These are phyloP conservation scores for Trypoxylus dichotomus DNA, from an alignment of 1,140 invertebrate genomes.

Conservation along the genomic window DNA sequence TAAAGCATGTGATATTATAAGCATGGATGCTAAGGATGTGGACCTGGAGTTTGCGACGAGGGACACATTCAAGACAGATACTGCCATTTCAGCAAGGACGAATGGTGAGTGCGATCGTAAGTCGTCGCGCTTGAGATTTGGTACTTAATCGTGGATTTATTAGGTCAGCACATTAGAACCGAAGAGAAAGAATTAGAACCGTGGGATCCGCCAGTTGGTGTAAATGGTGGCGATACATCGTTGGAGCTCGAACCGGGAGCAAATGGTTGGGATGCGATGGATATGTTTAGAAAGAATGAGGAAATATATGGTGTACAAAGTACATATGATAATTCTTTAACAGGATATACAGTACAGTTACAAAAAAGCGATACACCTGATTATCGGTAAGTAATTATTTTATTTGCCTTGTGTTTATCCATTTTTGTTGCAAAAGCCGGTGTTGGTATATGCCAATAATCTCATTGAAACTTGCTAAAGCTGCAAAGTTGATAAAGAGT, in stretches of 20 bases:
- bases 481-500: too few species aligned
- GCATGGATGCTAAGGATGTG: conserved; percentile 75
- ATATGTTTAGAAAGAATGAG: conserved; percentile 94
- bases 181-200: conserved; percentile 85
- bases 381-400: conserved; percentile 64
- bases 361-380: conserved; percentile 84
- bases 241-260: conserved; percentile 68
- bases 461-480: too few species aligned
- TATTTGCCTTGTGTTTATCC: background rate
- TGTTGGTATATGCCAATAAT: too few species aligned
- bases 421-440: too few species aligned
- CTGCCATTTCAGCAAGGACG: conserved; percentile 62
- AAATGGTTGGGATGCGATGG: conserved; percentile 93
- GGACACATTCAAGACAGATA: conserved; percentile 84
- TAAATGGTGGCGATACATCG: conserved; percentile 59
- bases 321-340: conserved; percentile 77
- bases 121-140: background rate
- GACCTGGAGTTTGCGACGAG: conserved; percentile 86
- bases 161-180: conserved; percentile 29
- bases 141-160: background rate
- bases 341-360: conserved; percentile 84
- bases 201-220: conserved; percentile 74
- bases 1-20: conserved; percentile 79
- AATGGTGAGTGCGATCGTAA: conserved; percentile 57
- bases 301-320: conserved; percentile 85